Evolutionary conservation across 2,888 invertebrate species (phyloP).

Genomic region (Exephanes ischioxanthus): DNA sequence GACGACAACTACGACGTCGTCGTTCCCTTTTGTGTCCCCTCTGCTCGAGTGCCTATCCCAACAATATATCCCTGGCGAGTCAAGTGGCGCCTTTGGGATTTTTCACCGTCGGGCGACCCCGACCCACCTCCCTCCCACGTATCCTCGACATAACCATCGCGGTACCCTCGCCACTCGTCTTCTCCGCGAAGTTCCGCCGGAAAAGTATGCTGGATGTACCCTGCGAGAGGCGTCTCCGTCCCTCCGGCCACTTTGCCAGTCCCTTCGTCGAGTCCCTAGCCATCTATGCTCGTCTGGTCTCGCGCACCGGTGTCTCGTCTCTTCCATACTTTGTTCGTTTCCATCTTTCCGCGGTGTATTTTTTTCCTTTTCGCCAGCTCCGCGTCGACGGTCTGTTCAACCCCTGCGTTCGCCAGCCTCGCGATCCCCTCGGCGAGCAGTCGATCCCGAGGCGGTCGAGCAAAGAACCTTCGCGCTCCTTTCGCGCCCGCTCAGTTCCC

Average conservation of each 20-base stretch:
- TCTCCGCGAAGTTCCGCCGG: constrained; percentile 26
- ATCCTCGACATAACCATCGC: constrained; percentile 46
- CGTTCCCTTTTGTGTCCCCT: constrained; percentile 76
- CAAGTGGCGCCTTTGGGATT: constrained; percentile 82
- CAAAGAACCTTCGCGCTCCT: constrained; percentile 74
- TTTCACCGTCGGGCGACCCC: constrained; percentile 75
- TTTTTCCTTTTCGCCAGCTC: constrained; percentile 13
- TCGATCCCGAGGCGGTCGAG: constrained; percentile 73
- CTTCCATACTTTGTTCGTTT: constrained; percentile 13
- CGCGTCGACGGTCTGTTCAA: constrained; percentile 1
- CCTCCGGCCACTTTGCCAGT: constrained; percentile 53
- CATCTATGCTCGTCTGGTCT: constrained; percentile 29
- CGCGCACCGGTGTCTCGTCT: constrained; percentile 42
- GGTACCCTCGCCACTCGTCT: constrained; percentile 30
- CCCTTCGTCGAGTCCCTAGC: constrained; percentile 49
- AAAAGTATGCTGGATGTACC: constrained; percentile 11
- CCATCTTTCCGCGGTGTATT: not conserved
- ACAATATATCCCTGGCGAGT: constrained; percentile 79
- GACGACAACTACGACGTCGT: constrained; percentile 53
- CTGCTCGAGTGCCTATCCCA: constrained; percentile 78
- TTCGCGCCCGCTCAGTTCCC: constrained; percentile 76
- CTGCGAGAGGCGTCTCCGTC: constrained; percentile 10
- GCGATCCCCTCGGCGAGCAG: constrained; percentile 9
- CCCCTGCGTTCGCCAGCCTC: constrained; percentile 10
- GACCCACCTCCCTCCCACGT: constrained; percentile 56